Percentiles rank a stretch among this genome's conserved stretches.
Evolutionary conservation across 2,797 vertebrate genomes (phyloP).

Genomic region (Ctenochaetus hawaiiensis): DNA sequence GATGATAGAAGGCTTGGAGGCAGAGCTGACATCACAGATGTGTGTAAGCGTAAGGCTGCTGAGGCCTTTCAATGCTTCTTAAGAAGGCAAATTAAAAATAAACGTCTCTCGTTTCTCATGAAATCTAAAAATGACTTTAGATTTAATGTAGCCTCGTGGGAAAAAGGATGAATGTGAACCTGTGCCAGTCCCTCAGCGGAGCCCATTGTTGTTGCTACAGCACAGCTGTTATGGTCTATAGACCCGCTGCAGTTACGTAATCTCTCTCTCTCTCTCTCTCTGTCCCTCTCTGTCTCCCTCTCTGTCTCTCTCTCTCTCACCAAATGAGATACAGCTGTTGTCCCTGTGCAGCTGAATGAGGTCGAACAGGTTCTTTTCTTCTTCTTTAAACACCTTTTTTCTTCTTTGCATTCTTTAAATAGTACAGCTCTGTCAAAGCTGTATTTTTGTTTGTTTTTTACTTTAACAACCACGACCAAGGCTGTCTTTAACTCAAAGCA

Average conservation of each 20-base stretch:
- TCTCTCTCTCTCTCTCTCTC: neutral
- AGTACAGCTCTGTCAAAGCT: neutral
- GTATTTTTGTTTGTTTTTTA: neutral
- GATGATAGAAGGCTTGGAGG: neutral
- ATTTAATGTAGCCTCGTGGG: constrained; percentile 50
- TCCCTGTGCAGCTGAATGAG: constrained; percentile 24
- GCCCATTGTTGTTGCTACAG: constrained; percentile 60
- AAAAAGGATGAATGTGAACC: constrained; percentile 51
- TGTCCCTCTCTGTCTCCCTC: neutral
- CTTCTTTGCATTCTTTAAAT: neutral
- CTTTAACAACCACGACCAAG: neutral
- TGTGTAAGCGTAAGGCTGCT: constrained; percentile 4
- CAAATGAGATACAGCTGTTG: constrained; percentile 40
- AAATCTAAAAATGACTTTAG: constrained; percentile 42
- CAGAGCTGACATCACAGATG: constrained; percentile 18
- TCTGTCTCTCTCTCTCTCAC: neutral
- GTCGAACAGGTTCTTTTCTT: constrained; percentile 15
- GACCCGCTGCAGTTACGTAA: constrained; percentile 60
- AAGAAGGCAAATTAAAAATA: constrained; percentile 18
- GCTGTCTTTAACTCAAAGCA: neutral
- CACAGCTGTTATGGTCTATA: constrained; percentile 62
- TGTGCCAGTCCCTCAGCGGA: constrained; percentile 49
- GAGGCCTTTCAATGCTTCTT: constrained; percentile 14
- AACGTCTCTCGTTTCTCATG: constrained; percentile 21
- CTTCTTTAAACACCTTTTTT: neutral